Evolutionary conservation across 2,888 invertebrate species (phyloP).

Genomic region (Drosophila fungiperda): DNA sequence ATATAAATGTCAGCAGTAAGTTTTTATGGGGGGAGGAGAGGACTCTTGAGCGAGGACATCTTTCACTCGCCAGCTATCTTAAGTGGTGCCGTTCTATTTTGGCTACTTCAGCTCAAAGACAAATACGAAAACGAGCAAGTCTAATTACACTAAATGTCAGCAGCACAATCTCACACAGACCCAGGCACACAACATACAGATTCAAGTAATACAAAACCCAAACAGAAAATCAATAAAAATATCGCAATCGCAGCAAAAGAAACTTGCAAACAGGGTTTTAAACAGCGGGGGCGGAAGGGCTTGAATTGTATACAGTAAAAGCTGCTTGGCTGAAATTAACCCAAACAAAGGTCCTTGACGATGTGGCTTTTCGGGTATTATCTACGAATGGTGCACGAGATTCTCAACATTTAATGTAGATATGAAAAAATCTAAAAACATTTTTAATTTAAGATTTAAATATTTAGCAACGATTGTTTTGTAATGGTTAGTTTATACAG

Average conservation of each 20-base stretch:
- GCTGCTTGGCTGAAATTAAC: conserved; percentile 42
- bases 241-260: conserved; percentile 41
- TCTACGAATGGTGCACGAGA: not conserved
- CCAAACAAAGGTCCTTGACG: conserved; percentile 24
- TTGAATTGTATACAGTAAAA: conserved; percentile 41
- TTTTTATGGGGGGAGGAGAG: conserved; percentile 9
- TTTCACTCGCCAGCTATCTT: conserved; percentile 3
- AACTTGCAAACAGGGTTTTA: conserved; percentile 44
- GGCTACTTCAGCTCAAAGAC: conserved; percentile 47
- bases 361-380: not conserved
- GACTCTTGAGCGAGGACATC: conserved; percentile 27
- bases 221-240: conserved; percentile 66
- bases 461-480: not conserved
- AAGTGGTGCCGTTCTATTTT: conserved; percentile 56
- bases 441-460: not conserved
- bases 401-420: not conserved
- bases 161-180: conserved; percentile 27
- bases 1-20: conserved; percentile 26
- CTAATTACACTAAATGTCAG: conserved; percentile 65
- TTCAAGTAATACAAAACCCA: conserved; percentile 56
- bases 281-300: not conserved
- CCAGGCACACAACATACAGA: conserved; percentile 23
- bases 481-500: not conserved
- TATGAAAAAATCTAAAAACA: not conserved
- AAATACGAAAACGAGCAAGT: conserved; percentile 63